Evolutionary conservation across 2,113 vertebrate genomes (phyloP).

Genomic region (Ageneiosus marmoratus): DNA sequence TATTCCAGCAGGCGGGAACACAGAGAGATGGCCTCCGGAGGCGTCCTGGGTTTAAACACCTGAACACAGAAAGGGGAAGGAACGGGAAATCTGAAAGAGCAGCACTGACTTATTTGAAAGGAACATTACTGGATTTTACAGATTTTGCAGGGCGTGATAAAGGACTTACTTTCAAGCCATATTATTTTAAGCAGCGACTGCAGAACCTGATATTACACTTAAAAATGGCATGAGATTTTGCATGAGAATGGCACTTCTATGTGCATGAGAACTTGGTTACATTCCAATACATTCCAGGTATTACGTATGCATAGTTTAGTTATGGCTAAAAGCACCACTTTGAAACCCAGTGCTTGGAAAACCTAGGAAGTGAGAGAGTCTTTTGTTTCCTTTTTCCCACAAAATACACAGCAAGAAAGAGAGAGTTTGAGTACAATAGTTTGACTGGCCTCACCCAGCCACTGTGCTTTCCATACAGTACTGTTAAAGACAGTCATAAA

Average conservation of each 20-base stretch:
- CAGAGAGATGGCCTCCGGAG: constrained; percentile 86
- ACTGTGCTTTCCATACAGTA: background rate
- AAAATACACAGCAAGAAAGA: background rate
- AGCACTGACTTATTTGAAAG: background rate
- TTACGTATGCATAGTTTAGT: background rate
- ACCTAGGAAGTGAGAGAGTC: background rate
- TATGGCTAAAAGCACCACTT: background rate
- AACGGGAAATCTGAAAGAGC: background rate
- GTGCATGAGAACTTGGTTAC: background rate
- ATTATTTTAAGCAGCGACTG: background rate
- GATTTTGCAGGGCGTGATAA: background rate
- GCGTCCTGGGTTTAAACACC: constrained; percentile 91
- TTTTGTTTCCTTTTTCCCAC: background rate
- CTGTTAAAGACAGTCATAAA: background rate
- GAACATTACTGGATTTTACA: background rate
- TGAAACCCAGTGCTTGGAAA: background rate
- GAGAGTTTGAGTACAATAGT: background rate
- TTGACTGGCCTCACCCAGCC: background rate
- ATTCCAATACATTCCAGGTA: too few relatives aligned
- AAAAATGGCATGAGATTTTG: too few relatives aligned
- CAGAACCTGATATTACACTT: background rate
- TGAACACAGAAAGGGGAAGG: constrained; percentile 49
- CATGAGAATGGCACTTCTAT: too few relatives aligned
- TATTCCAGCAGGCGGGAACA: constrained; percentile 91
- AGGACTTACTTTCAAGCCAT: background rate